phyloP scores from a whole-genome alignment of 2,113 vertebrate species.

The Erinaceus europaeus region DNA sequence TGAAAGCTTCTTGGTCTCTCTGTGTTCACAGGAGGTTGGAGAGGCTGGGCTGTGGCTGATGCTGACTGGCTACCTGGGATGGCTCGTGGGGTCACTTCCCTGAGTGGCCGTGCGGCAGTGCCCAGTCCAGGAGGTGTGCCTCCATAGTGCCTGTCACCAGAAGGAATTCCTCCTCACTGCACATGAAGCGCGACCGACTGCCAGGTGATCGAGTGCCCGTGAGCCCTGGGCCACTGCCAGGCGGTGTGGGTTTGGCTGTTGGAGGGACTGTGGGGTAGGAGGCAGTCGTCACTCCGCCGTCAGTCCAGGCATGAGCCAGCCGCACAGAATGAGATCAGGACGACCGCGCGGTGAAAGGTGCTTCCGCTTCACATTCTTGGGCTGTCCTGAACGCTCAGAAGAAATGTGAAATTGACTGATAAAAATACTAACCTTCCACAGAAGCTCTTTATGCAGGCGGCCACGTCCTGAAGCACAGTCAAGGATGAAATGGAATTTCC shows the following conservation, averaged over 20 bases:
- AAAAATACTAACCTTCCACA: neutral
- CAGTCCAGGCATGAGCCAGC: slow-evolving; percentile 26
- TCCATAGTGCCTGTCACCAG: slow-evolving; percentile 31
- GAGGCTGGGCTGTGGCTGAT: neutral
- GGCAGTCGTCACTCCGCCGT: neutral
- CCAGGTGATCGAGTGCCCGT: neutral
- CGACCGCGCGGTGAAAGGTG: neutral
- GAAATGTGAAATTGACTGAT: slow-evolving; percentile 22
- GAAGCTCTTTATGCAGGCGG: neutral
- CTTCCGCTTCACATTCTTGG: neutral
- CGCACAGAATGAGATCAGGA: neutral
- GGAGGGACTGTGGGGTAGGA: neutral
- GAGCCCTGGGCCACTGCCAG: neutral
- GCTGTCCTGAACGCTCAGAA: neutral
- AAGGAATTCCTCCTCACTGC: slow-evolving; percentile 53
- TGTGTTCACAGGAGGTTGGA: neutral
- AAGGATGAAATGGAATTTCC: slow-evolving; percentile 17
- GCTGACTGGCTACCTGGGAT: neutral
- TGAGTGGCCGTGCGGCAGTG: neutral
- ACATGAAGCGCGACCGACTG: slow-evolving; percentile 34
- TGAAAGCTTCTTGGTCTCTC: neutral
- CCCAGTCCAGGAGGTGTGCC: slow-evolving; percentile 36
- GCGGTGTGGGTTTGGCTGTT: neutral
- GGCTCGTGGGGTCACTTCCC: slow-evolving; percentile 18
- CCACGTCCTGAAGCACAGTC: neutral